These are phyloP conservation scores for Eriocheir sinensis DNA, from an alignment of 1,140 invertebrate genomes.

Conservation along the genomic window DNA sequence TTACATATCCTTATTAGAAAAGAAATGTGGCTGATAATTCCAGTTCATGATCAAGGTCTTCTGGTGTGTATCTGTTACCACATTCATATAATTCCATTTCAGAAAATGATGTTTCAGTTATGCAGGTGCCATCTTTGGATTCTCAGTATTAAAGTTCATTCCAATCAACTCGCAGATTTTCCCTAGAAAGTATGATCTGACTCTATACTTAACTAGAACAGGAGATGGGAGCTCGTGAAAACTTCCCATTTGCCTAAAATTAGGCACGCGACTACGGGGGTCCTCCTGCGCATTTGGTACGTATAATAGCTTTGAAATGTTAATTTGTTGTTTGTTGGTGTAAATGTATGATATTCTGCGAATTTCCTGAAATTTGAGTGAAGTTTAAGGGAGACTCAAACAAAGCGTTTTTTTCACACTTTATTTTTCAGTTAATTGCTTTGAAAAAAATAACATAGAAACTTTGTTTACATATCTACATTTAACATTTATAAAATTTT, in stretches of 20 bases:
- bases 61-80: neutral
- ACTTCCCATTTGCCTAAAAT: slow-evolving; percentile 7
- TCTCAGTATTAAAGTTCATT: slow-evolving; percentile 16
- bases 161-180: neutral
- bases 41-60: slow-evolving; percentile 13
- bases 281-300: too few species aligned
- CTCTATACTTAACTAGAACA: slow-evolving; percentile 26
- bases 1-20: slow-evolving; percentile 1
- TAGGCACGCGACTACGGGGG: too few species aligned
- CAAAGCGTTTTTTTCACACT: too few species aligned
- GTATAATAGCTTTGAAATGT: too few species aligned
- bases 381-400: too few species aligned
- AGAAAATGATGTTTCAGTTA: neutral
- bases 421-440: too few species aligned
- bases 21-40: neutral
- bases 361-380: too few species aligned
- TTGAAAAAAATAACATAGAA: too few species aligned
- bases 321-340: too few species aligned
- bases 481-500: too few species aligned
- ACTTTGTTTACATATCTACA: too few species aligned
- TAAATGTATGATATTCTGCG: too few species aligned
- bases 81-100: neutral
- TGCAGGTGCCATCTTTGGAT: slow-evolving; percentile 22
- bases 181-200: neutral
- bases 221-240: neutral